phyloP scores from a whole-genome alignment of 2,113 vertebrate genomes.

The Tychaedon coryphoeus region DNA sequence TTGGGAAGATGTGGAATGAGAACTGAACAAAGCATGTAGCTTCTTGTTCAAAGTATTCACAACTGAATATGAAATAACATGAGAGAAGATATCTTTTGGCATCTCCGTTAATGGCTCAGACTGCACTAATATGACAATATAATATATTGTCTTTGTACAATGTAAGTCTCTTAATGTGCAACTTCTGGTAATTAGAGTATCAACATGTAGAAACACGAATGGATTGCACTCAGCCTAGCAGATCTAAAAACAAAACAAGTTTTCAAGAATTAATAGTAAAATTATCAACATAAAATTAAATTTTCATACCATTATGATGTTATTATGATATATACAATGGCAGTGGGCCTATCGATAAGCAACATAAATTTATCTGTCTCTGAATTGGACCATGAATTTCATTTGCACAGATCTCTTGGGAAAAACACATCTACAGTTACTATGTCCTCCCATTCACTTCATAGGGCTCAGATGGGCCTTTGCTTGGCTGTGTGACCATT shows the following conservation, averaged over 20 bases:
- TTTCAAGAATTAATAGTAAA: conserved; percentile 1
- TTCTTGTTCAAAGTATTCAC: background rate
- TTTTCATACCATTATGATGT: background rate
- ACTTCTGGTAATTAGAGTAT: conserved; percentile 2
- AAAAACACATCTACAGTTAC: background rate
- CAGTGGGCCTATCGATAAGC: background rate
- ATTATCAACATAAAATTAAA: background rate
- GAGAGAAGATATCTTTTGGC: conserved; percentile 1
- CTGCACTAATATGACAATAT: conserved; percentile 11
- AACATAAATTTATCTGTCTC: conserved; percentile 4
- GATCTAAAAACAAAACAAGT: background rate
- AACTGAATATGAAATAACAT: background rate
- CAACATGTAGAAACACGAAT: background rate
- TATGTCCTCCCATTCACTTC: background rate
- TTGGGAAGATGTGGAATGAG: background rate
- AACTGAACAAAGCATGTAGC: background rate
- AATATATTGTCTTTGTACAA: conserved; percentile 23
- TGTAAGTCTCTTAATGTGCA: background rate
- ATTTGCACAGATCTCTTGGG: background rate
- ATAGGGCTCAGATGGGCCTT: background rate
- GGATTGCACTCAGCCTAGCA: background rate
- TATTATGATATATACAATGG: background rate
- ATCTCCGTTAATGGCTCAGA: conserved; percentile 3
- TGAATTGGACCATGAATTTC: background rate
- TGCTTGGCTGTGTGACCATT: background rate